Percentiles rank a stretch among this genome's conserved stretches.
Evolutionary conservation across 2,888 invertebrate genomes (phyloP).

Genomic region (Apomyelois bistriatella): DNA sequence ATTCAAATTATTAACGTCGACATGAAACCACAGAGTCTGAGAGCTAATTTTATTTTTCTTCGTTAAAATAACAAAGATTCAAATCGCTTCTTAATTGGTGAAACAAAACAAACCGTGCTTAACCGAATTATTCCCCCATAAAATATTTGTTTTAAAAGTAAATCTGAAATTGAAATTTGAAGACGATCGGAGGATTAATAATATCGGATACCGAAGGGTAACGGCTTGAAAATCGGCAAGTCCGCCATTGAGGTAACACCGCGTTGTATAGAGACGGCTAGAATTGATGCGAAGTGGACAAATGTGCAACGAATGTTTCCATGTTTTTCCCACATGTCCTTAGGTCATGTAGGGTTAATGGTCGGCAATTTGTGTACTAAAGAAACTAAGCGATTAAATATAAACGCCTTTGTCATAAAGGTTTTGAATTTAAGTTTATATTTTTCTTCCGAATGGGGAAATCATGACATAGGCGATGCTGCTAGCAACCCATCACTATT

Average conservation of each 20-base stretch:
- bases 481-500: no score
- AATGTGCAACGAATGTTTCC: no score
- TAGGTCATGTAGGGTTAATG: no score
- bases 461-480: no score
- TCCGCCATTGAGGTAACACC: neutral
- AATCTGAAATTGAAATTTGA: constrained; percentile 15
- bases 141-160: constrained; percentile 15
- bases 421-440: no score
- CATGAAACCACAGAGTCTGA: neutral
- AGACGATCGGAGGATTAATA: constrained; percentile 34
- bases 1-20: no score
- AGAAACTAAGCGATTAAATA: no score
- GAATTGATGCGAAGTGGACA: no score
- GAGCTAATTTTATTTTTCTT: neutral
- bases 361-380: no score
- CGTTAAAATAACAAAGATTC: neutral
- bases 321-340: no score
- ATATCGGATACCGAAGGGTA: constrained; percentile 53
- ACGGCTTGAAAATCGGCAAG: constrained; percentile 47
- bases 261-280: neutral
- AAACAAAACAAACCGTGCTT: constrained; percentile 8
- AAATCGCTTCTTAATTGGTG: constrained; percentile 6
- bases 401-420: no score
- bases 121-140: constrained; percentile 11
- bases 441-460: no score